A percentile compares a stretch with the other conserved stretches of the same genome.
phyloP scores from a whole-genome alignment of 35 echinoderm and acorn worm species.

The Diadema setosum region DNA sequence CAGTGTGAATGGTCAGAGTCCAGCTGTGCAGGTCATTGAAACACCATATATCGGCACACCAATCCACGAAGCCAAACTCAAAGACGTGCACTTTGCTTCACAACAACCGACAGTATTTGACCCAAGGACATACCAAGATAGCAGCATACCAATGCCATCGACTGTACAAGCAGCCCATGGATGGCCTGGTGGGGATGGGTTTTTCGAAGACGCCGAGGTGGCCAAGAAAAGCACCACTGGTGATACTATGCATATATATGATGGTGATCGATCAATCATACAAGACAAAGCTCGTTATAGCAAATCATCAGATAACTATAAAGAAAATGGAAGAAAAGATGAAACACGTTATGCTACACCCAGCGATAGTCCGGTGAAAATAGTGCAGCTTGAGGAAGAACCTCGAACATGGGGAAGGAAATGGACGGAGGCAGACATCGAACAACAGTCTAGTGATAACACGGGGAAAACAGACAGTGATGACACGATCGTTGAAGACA shows the following conservation, averaged over 20 bases:
- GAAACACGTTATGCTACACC: neutral
- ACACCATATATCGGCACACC: conserved; percentile 9
- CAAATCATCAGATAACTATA: neutral
- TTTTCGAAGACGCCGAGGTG: neutral
- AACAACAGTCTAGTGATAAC: neutral
- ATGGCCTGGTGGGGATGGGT: neutral
- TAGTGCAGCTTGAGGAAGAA: neutral
- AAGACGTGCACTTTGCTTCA: neutral
- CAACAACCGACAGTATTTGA: neutral
- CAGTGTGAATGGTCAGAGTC: neutral
- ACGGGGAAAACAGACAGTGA: neutral
- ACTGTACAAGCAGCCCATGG: neutral
- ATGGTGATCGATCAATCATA: neutral
- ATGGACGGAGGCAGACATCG: neutral
- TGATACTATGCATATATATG: neutral
- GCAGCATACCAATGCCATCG: neutral
- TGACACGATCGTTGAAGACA: neutral
- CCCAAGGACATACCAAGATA: neutral
- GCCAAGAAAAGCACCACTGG: neutral
- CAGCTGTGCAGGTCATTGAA: neutral
- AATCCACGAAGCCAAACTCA: neutral
- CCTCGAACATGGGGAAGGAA: neutral
- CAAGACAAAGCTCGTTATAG: neutral
- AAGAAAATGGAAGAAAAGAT: neutral
- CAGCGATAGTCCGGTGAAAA: neutral